Evolutionary conservation across 2,888 invertebrate species (phyloP).

Genomic region (Fabriciana adippe): DNA sequence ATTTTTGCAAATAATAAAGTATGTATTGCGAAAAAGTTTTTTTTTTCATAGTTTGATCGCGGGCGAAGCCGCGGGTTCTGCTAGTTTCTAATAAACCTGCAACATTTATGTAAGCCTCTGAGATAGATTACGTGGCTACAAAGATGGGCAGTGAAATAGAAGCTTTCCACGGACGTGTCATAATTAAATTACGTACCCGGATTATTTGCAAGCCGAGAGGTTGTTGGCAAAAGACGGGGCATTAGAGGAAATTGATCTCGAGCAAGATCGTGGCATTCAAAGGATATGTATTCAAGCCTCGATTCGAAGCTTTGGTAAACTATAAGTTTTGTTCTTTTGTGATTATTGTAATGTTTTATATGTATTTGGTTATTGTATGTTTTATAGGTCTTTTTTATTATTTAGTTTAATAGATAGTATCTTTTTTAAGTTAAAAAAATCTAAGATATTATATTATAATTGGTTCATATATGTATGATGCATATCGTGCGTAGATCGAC

Average conservation of each 20-base stretch:
- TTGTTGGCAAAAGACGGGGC: slow-evolving; percentile 8
- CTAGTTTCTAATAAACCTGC: not conserved
- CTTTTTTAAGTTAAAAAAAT: no score
- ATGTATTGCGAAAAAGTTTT: no score
- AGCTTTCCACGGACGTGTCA: slow-evolving; percentile 16
- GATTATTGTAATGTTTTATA: not conserved
- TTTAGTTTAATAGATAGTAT: no score
- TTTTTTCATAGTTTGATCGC: no score
- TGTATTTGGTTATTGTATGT: not conserved
- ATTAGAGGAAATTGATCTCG: slow-evolving; percentile 19
- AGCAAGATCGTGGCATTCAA: slow-evolving; percentile 17
- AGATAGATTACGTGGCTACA: slow-evolving; percentile 14
- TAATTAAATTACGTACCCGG: slow-evolving; percentile 17
- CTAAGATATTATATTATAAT: no score
- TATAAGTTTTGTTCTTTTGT: not conserved
- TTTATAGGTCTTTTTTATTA: no score
- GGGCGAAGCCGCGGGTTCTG: no score
- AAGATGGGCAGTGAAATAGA: slow-evolving; percentile 12
- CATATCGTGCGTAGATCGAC: no score
- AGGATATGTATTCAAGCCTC: slow-evolving; percentile 17
- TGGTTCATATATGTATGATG: no score
- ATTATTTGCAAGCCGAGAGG: slow-evolving; percentile 25
- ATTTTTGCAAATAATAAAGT: no score
- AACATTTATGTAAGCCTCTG: slow-evolving; percentile 4
- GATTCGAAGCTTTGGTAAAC: slow-evolving; percentile 1